Base-by-base conservation (phyloP, 2,113 vertebrate genomes). In the Gobius niger region DNA sequence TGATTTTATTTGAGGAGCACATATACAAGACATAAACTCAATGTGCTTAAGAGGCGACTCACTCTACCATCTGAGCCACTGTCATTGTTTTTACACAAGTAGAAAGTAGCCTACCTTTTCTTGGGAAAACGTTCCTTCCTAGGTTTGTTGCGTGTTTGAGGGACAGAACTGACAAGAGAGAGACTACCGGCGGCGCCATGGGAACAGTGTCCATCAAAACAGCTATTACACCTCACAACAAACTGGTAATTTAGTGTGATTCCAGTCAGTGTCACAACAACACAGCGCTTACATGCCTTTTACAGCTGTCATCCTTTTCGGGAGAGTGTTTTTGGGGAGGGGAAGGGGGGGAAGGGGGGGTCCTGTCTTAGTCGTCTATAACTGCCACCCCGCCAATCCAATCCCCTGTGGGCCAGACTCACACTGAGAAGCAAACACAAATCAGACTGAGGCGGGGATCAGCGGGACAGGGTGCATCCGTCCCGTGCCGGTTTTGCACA, bases 211-310 rank as follows among this genome's bases (percentile, higher is more conserved):
- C 51, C 47, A 70, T 75, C 70, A 57, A 53, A 34, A 73, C 76
- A 60, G 76, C 65, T 76, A 75, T 85, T 73, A 80, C 77, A 73
- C 80, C 76, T 80, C 69, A 47, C 63, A 10, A 67, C 66, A 73
- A 71, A 78, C 82, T 67, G 81, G 72, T 72, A 75, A 85, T 85
- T 83, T 81, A 70, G 67, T 75, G 71, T 76, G 72, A 85, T 85
- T 80, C 72, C 61, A 80, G 80, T 82, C 77, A 56, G 81, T 83
- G 85, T 86, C 82, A 84, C 79, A 81, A 80, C 77, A 81, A 54
- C 52, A 54, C 24, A 3, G 66, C 56, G 10, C 10, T 49, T 46
- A 79, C 76, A 77, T 61, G 53, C 77, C 79, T 81, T 81, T 88
- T 60, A 72, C 73, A 72, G 42, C 84, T 80, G 80, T 80, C 81